Percentiles rank a stretch among this genome's conserved stretches.
Conservation (phyloP, 23 tunicate species). For the Halocynthia aurantium region DNA sequence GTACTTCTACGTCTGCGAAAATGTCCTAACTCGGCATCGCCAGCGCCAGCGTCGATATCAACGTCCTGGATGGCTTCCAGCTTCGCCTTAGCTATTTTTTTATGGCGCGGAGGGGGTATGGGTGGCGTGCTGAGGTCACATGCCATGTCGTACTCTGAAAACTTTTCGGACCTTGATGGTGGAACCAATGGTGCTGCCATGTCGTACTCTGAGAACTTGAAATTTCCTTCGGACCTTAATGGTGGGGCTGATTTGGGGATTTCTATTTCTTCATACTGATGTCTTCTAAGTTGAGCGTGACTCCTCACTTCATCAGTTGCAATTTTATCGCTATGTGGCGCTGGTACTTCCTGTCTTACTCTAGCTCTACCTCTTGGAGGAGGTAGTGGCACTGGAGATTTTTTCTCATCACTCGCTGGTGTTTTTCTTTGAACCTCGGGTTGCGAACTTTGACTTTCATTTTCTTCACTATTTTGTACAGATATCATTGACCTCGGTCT, state of each 20-base stretch:
- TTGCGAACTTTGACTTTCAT: background rate
- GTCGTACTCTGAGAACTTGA: slow-evolving; percentile 5
- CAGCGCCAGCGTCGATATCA: background rate
- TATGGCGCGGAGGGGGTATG: background rate
- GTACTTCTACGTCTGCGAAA: background rate
- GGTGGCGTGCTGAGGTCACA: background rate
- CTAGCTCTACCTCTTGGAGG: background rate
- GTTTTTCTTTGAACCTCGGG: no score
- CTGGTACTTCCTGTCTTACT: background rate
- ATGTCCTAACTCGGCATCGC: background rate
- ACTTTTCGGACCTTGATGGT: no score
- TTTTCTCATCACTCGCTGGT: no score
- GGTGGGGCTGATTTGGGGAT: background rate
- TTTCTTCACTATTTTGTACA: background rate
- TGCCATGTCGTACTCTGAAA: no score
- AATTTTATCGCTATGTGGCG: background rate
- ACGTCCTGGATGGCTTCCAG: background rate
- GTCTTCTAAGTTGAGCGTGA: no score
- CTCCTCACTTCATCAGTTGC: no score
- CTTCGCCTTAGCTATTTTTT: background rate
- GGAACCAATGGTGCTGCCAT: background rate
- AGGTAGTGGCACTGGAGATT: no score
- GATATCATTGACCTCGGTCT: background rate
- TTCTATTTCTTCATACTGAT: background rate
- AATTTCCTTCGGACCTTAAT: background rate